These are phyloP conservation scores for Oxyruncus cristatus DNA, from an alignment of 2,113 vertebrate genomes.

Conservation along the genomic window DNA sequence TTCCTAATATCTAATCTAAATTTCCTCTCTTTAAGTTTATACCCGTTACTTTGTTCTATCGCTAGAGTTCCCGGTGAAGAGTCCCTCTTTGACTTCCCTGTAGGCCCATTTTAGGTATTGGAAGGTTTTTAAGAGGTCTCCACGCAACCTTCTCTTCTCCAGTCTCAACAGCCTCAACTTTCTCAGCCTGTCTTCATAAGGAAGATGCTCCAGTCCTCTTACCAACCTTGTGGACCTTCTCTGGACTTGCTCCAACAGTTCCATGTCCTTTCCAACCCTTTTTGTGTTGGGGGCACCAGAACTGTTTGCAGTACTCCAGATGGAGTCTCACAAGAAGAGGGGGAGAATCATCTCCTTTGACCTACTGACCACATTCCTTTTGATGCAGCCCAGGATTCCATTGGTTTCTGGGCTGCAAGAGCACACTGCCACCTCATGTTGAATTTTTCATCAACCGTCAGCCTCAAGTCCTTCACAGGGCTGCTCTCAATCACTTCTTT, in stretches of 20 bases:
- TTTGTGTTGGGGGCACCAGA: not conserved
- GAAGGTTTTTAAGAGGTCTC: not conserved
- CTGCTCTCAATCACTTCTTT: not conserved
- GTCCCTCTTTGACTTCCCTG: not conserved
- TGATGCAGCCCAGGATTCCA: not conserved
- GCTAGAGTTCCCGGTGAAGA: not conserved
- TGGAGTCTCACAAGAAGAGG: not conserved
- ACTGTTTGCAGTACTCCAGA: not conserved
- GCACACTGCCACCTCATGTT: not conserved
- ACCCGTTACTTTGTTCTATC: not conserved
- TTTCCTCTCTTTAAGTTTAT: not conserved
- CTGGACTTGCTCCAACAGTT: not conserved
- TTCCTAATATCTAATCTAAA: not conserved
- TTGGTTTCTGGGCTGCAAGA: not conserved
- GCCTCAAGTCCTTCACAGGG: not conserved
- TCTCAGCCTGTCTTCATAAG: not conserved
- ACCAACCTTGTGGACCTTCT: not conserved
- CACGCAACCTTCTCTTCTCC: not conserved
- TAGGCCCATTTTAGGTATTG: not conserved
- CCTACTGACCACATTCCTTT: accelerated
- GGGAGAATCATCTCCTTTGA: not conserved
- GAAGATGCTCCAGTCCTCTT: not conserved
- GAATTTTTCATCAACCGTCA: not conserved
- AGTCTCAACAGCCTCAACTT: not conserved
- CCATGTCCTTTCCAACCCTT: too few relatives aligned